phyloP scores from a whole-genome alignment of 2,888 invertebrate genomes.

The Oligia strigilis region DNA sequence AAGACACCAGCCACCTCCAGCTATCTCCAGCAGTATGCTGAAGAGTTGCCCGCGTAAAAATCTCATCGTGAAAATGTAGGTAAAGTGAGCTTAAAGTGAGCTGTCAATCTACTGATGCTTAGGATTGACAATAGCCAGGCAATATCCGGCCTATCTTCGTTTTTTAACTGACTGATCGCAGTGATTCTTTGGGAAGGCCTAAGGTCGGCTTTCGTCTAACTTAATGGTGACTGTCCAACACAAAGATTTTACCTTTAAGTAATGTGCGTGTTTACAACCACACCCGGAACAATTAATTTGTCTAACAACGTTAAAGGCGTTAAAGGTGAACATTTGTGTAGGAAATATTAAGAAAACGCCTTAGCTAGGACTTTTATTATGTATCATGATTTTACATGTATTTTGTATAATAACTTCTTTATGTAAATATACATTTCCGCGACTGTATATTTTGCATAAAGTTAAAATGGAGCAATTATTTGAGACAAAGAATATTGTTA shows the following conservation, averaged over 20 bases:
- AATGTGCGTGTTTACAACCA: background rate
- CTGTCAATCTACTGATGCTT: background rate
- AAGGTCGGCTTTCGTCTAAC: background rate
- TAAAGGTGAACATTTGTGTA: conserved; percentile 1
- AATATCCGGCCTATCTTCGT: background rate
- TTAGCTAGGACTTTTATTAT: background rate
- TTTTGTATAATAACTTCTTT: background rate
- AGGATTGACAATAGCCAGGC: background rate
- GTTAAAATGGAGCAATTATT: background rate
- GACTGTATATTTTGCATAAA: background rate
- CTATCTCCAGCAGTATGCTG: background rate
- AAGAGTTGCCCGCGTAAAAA: background rate
- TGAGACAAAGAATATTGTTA: background rate
- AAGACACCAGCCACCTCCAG: no score
- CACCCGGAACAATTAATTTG: conserved; percentile 17
- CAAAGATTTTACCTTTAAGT: background rate
- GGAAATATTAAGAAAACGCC: background rate
- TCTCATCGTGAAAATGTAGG: background rate
- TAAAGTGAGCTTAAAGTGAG: background rate
- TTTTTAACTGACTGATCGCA: background rate
- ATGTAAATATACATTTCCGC: background rate
- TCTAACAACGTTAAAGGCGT: background rate
- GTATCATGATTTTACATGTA: background rate
- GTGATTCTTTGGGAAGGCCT: background rate
- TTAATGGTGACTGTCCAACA: no score